A percentile compares a stretch with the other conserved stretches of the same genome.
These are phyloP conservation scores for Cryptocheilus praepositus DNA, from an alignment of 2,888 invertebrate genomes.

Conservation along the genomic window DNA sequence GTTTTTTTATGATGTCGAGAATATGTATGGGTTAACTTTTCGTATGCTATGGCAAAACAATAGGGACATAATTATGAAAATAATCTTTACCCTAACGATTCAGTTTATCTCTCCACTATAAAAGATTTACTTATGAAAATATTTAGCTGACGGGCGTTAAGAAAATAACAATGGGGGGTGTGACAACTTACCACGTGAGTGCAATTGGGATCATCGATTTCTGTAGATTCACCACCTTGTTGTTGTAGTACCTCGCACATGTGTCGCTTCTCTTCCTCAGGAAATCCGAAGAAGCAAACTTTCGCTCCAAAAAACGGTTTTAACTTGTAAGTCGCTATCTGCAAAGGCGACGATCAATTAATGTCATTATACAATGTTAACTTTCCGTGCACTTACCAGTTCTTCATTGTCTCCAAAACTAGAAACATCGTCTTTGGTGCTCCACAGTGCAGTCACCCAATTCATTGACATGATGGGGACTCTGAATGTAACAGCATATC, in stretches of 20 bases:
- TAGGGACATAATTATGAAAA: background rate
- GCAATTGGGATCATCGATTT: slow-evolving; percentile 87
- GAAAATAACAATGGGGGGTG: slow-evolving; percentile 11
- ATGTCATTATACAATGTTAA: slow-evolving; percentile 2
- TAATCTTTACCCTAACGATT: background rate
- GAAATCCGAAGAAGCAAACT: slow-evolving; percentile 93
- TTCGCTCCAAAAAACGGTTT: slow-evolving; percentile 92
- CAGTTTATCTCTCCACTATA: background rate
- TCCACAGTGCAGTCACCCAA: slow-evolving; percentile 94
- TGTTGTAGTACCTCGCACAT: slow-evolving; percentile 92
- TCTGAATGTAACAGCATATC: slow-evolving; percentile 93
- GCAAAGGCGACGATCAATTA: slow-evolving; percentile 14
- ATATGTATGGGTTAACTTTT: background rate
- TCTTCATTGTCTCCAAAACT: slow-evolving; percentile 84
- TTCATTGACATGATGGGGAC: slow-evolving; percentile 91
- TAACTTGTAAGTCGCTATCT: slow-evolving; percentile 79
- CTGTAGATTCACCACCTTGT: slow-evolving; percentile 85
- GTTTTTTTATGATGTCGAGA: slow-evolving; percentile 10
- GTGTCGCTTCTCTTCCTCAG: slow-evolving; percentile 91
- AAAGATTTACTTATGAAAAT: too few species aligned
- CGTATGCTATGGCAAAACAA: background rate
- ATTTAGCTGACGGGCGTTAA: background rate
- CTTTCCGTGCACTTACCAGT: slow-evolving; percentile 77
- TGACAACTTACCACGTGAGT: slow-evolving; percentile 90
- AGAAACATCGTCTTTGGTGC: slow-evolving; percentile 82